Evolutionary conservation across 2,113 vertebrate genomes (phyloP).

Genomic region (Ancistrus triradiatus): DNA sequence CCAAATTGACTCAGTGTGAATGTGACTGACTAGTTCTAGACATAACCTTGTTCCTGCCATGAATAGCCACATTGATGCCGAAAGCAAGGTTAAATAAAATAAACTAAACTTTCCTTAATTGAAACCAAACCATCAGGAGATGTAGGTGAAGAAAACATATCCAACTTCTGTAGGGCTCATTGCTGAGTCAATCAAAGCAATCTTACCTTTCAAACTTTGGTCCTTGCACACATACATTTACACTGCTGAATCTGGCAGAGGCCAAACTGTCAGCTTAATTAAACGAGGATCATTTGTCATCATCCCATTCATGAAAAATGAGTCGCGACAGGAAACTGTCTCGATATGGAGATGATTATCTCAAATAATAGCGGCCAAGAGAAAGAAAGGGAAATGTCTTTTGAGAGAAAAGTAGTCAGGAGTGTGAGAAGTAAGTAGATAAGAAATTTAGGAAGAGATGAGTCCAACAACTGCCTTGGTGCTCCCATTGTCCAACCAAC

Average conservation of each 20-base stretch:
- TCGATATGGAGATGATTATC: conserved; percentile 13
- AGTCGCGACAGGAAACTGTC: background rate
- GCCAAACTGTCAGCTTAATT: conserved; percentile 11
- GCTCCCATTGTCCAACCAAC: conserved; percentile 11
- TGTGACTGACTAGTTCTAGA: too few relatives aligned
- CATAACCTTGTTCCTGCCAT: too few relatives aligned
- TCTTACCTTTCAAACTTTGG: conserved; percentile 1
- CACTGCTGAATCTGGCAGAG: background rate
- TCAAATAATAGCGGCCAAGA: background rate
- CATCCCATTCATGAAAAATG: background rate
- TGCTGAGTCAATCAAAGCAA: conserved; percentile 12
- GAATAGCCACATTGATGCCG: too few relatives aligned
- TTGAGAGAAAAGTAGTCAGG: background rate
- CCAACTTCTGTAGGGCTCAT: too few relatives aligned
- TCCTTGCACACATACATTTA: conserved; percentile 6
- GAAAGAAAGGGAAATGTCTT: background rate
- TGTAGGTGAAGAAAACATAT: too few relatives aligned
- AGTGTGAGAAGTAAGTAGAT: background rate
- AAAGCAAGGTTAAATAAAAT: too few relatives aligned
- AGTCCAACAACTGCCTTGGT: conserved; percentile 1
- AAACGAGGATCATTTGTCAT: conserved; percentile 1
- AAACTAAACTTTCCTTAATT: too few relatives aligned
- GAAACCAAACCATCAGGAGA: too few relatives aligned
- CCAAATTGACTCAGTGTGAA: too few relatives aligned
- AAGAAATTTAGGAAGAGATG: background rate